phyloP scores from a whole-genome alignment of 2,888 invertebrate genomes.

The Melanargia galathea region DNA sequence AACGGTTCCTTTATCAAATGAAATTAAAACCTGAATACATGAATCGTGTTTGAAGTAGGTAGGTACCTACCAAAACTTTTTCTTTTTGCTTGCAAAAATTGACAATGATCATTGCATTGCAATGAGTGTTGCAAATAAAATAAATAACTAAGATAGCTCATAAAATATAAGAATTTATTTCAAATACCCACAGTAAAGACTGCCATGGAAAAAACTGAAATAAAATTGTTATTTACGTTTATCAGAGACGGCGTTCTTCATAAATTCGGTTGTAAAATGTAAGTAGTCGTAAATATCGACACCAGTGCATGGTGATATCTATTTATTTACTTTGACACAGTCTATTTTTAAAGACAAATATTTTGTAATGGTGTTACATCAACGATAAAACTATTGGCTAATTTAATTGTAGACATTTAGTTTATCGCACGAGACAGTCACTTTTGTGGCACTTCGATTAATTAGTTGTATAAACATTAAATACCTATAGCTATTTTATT shows the following conservation, averaged over 20 bases:
- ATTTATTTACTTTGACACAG: not conserved
- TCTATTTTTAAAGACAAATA: conserved; percentile 5
- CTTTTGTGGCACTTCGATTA: conserved; percentile 22
- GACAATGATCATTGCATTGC: not conserved
- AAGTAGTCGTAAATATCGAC: conserved; percentile 16
- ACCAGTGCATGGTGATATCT: not conserved
- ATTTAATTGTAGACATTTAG: not conserved
- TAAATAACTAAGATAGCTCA: not conserved
- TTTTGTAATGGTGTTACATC: conserved; percentile 7
- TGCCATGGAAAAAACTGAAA: conserved; percentile 6
- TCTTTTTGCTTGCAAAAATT: not conserved
- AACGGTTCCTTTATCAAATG: too few relatives aligned
- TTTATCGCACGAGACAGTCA: not conserved
- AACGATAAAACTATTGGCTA: conserved; percentile 15
- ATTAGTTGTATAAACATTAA: conserved; percentile 36
- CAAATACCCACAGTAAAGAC: conserved; percentile 7
- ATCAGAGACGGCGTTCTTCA: conserved; percentile 8
- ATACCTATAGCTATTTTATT: conserved; percentile 41
- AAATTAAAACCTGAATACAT: too few relatives aligned
- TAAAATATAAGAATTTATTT: conserved; percentile 15
- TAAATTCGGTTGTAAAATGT: conserved; percentile 23
- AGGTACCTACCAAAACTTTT: too few relatives aligned
- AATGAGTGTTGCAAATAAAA: not conserved
- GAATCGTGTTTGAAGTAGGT: too few relatives aligned
- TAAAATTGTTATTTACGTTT: conserved; percentile 3